Conservation (phyloP, 2,113 vertebrate genomes). For the Platanista minor region DNA sequence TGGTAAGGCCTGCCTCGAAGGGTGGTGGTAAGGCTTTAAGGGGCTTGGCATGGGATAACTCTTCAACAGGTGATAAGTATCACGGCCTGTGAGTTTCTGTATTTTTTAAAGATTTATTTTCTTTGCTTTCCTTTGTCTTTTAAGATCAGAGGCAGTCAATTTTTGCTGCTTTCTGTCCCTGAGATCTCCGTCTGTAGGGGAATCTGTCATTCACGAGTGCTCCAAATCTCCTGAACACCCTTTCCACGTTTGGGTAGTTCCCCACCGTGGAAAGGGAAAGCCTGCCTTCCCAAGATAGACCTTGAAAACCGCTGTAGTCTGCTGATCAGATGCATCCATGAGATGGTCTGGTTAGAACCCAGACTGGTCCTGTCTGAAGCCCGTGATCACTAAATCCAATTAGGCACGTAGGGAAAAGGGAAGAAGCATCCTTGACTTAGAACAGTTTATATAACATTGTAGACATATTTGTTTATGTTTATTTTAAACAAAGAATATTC, state of each 20-base stretch:
- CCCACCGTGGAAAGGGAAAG: background rate
- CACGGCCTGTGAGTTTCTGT: background rate
- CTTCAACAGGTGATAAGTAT: background rate
- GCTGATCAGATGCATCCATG: background rate
- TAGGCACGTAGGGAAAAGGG: background rate
- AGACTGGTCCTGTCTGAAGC: background rate
- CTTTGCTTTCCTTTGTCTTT: background rate
- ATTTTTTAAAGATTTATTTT: background rate
- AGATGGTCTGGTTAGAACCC: background rate
- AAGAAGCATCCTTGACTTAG: background rate
- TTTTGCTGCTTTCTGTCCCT: background rate
- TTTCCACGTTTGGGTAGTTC: background rate
- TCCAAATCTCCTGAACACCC: background rate
- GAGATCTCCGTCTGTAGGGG: background rate
- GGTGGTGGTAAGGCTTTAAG: background rate
- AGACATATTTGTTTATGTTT: too few relatives aligned
- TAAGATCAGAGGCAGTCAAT: background rate
- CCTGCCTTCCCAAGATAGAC: background rate
- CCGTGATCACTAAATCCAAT: background rate
- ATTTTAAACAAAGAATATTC: too few relatives aligned
- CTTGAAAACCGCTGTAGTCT: background rate
- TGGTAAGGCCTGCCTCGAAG: background rate
- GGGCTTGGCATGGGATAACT: background rate
- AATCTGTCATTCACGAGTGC: background rate
- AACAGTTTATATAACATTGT: background rate